Conservation (phyloP, 2,888 invertebrate species). For the Gnatocerus cornutus region DNA sequence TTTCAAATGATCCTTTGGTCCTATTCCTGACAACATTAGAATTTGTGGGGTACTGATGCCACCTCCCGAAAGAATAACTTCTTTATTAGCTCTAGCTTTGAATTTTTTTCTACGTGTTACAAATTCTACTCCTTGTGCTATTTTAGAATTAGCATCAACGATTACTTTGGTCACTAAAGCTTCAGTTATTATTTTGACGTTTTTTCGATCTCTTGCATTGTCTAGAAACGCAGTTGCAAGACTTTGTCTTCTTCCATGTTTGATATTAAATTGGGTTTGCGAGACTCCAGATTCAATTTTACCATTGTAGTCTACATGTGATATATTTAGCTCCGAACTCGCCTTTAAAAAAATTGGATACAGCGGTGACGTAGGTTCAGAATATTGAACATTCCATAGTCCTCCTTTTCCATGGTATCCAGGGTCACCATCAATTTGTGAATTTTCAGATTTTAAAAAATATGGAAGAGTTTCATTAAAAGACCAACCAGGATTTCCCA, state of each 20-base stretch:
- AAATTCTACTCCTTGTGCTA: constrained; percentile 50
- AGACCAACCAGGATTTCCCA: constrained; percentile 90
- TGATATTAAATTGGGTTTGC: constrained; percentile 44
- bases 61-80: constrained; percentile 36
- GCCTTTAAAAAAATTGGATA: constrained; percentile 42
- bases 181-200: constrained; percentile 47
- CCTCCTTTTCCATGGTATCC: constrained; percentile 49
- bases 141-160: constrained; percentile 23
- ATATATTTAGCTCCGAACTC: constrained; percentile 43
- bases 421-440: constrained; percentile 44
- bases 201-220: constrained; percentile 42
- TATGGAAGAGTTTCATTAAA: constrained; percentile 77
- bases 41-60: constrained; percentile 28
- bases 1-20: constrained; percentile 27
- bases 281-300: constrained; percentile 9
- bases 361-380: constrained; percentile 30
- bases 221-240: constrained; percentile 48
- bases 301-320: constrained; percentile 52
- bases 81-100: constrained; percentile 10
- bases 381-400: constrained; percentile 49
- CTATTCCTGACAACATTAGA: constrained; percentile 32
- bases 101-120: constrained; percentile 46
- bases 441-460: constrained; percentile 3
- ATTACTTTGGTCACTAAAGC: constrained; percentile 49
- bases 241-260: constrained; percentile 50